Evolutionary conservation across 2,113 vertebrate species (phyloP).

Genomic region (Saccopteryx bilineata): DNA sequence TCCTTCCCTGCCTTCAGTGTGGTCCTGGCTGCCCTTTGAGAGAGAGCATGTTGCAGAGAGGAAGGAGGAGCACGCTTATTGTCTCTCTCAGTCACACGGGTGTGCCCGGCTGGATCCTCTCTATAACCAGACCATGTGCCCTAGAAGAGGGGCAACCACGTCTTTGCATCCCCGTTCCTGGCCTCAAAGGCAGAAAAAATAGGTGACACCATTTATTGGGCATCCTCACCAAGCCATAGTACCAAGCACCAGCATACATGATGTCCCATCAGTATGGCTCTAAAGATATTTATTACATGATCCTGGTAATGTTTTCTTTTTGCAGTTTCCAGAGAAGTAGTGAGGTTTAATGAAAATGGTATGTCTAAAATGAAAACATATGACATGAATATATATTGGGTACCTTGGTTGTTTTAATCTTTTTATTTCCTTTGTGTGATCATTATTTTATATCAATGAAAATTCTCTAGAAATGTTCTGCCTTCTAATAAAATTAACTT

Average conservation of each 20-base stretch:
- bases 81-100: neutral
- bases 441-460: neutral
- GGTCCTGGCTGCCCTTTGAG: neutral
- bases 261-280: neutral
- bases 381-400: neutral
- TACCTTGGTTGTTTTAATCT: neutral
- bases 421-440: neutral
- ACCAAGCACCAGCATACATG: neutral
- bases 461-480: neutral
- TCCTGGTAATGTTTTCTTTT: neutral
- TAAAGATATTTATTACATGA: neutral
- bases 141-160: neutral
- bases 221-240: neutral
- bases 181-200: neutral
- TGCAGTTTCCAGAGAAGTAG: neutral
- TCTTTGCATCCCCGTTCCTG: neutral
- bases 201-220: neutral
- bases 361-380: neutral
- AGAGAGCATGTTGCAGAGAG: neutral
- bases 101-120: neutral
- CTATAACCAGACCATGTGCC: neutral
- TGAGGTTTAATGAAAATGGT: neutral
- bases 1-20: neutral
- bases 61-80: neutral
- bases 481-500: slow-evolving; percentile 45